Evolutionary conservation across 1,140 invertebrate species (phyloP).

Genomic region (Dendroctonus ponderosae): DNA sequence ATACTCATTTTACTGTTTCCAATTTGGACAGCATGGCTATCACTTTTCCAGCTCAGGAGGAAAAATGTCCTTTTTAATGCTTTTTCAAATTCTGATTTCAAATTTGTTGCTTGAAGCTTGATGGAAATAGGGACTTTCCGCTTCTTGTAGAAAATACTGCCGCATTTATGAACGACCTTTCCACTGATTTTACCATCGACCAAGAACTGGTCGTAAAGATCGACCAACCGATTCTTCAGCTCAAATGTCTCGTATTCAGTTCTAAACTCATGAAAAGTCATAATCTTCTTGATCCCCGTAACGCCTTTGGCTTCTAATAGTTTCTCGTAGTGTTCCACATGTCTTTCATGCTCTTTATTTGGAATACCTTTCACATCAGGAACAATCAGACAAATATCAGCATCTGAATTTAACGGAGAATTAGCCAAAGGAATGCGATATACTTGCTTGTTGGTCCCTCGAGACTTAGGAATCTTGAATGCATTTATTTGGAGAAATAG

Average conservation of each 20-base stretch:
- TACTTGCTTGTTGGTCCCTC: constrained; percentile 43
- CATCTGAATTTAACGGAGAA: constrained; percentile 51
- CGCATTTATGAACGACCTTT: constrained; percentile 60
- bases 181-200: constrained; percentile 62
- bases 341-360: constrained; percentile 59
- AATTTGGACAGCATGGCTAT: constrained; percentile 57
- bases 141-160: constrained; percentile 62
- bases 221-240: constrained; percentile 59
- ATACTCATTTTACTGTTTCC: constrained; percentile 58
- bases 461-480: constrained; percentile 53
- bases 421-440: constrained; percentile 57
- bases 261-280: constrained; percentile 62
- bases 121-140: constrained; percentile 61
- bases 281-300: constrained; percentile 54
- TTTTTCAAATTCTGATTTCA: constrained; percentile 59
- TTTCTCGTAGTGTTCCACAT: constrained; percentile 59
- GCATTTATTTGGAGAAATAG: constrained; percentile 53
- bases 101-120: constrained; percentile 53
- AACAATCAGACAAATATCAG: constrained; percentile 59
- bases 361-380: constrained; percentile 54
- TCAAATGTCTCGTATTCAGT: constrained; percentile 68
- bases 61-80: constrained; percentile 61
- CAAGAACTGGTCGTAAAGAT: constrained; percentile 64
- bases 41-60: constrained; percentile 57
- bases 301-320: constrained; percentile 55